Percentiles rank a stretch among this genome's conserved stretches.
These are phyloP conservation scores for Promerops cafer DNA, from an alignment of 2,113 vertebrate genomes.

Conservation along the genomic window DNA sequence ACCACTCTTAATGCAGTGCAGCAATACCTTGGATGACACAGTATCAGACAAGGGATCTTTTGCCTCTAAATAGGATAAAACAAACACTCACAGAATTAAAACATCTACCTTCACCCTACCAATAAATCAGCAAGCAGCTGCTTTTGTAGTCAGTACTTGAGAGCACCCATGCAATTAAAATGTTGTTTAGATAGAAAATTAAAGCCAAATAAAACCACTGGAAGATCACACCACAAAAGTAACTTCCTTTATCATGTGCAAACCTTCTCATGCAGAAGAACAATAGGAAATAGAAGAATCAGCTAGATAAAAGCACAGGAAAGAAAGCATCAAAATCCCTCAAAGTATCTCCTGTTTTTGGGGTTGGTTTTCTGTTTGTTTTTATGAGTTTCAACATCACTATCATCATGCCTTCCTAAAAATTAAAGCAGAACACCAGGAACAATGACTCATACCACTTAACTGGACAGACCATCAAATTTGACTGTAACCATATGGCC, in stretches of 20 bases:
- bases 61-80: slow-evolving; percentile 83
- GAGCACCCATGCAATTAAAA: not conserved
- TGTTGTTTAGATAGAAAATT: not conserved
- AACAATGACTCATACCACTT: not conserved
- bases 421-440: not conserved
- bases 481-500: not conserved
- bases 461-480: not conserved
- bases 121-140: not conserved
- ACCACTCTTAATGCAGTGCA: slow-evolving; percentile 87
- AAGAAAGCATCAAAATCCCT: slow-evolving; percentile 69
- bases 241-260: not conserved
- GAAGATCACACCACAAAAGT: not conserved
- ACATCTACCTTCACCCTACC: not conserved
- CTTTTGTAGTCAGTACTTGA: not conserved
- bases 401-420: not conserved
- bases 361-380: not conserved
- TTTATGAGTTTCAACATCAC: slow-evolving; percentile 50
- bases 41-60: slow-evolving; percentile 72
- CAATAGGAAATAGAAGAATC: slow-evolving; percentile 6
- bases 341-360: slow-evolving; percentile 96
- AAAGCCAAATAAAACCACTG: not conserved
- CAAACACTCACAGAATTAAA: slow-evolving; percentile 67
- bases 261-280: slow-evolving; percentile 33
- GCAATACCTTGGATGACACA: slow-evolving; percentile 73
- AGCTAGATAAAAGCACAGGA: slow-evolving; percentile 64